Percentiles rank a stretch among this genome's conserved stretches.
Conservation (phyloP, 2,113 vertebrate species). For the Sinocyclocheilus grahami region DNA sequence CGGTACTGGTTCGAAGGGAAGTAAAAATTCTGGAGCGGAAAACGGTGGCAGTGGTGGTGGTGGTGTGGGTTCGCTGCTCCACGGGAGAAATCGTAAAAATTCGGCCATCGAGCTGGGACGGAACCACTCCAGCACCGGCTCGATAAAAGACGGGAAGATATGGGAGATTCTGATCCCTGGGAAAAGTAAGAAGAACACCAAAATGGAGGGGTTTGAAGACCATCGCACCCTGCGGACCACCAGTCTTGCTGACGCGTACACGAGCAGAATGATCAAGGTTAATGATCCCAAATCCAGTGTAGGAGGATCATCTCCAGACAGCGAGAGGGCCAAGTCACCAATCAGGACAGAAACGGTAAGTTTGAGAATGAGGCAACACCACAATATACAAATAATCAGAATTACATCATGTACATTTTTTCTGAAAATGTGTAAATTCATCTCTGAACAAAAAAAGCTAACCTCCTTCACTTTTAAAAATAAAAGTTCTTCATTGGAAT, state of each 20-base stretch:
- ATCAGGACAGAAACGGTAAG: conserved; percentile 86
- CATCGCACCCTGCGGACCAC: conserved; percentile 70
- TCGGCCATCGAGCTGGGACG: conserved; percentile 81
- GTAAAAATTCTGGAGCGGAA: conserved; percentile 69
- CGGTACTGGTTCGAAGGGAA: conserved; percentile 72
- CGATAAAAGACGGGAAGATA: conserved; percentile 69
- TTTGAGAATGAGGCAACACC: not conserved
- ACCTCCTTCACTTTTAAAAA: too few species aligned
- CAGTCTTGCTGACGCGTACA: conserved; percentile 84
- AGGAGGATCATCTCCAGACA: conserved; percentile 71
- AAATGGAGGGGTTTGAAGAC: conserved; percentile 77
- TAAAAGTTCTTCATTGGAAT: too few species aligned
- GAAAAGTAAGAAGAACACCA: conserved; percentile 86
- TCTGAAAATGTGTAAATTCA: too few species aligned
- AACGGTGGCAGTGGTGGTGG: conserved; percentile 44
- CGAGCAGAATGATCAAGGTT: conserved; percentile 94
- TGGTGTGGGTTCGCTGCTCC: conserved; percentile 67
- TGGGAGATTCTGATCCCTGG: conserved; percentile 85
- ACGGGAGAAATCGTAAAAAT: conserved; percentile 86
- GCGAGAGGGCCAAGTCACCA: conserved; percentile 74
- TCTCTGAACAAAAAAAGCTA: too few species aligned
- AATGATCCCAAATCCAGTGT: conserved; percentile 78
- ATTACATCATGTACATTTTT: too few species aligned
- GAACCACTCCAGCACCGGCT: conserved; percentile 65
- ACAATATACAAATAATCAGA: too few species aligned